These are phyloP conservation scores for Schizopygopsis pylzovi DNA, from an alignment of 2,797 vertebrate genomes.

Conservation along the genomic window DNA sequence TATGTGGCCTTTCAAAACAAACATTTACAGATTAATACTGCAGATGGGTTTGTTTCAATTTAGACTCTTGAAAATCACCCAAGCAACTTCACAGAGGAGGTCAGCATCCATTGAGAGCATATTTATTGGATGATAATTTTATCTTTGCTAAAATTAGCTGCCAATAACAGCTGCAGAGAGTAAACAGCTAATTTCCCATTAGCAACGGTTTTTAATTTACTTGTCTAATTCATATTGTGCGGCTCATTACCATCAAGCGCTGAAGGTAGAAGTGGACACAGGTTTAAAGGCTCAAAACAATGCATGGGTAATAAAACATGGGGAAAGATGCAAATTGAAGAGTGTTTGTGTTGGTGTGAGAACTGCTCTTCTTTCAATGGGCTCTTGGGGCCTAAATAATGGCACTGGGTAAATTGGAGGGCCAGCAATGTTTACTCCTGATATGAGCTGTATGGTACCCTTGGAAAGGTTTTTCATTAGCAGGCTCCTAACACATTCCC, in stretches of 20 bases:
- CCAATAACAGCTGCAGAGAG: constrained; percentile 27
- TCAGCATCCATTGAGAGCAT: constrained; percentile 15
- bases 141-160: constrained; percentile 30
- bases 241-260: constrained; percentile 35
- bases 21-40: neutral
- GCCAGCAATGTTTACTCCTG: constrained; percentile 38
- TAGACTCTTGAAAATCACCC: neutral
- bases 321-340: constrained; percentile 47
- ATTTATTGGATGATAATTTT: constrained; percentile 14
- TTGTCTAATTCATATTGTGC: constrained; percentile 26
- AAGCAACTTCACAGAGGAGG: constrained; percentile 4
- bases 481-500: constrained; percentile 21
- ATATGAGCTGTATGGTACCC: constrained; percentile 16
- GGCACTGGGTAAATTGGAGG: constrained; percentile 37
- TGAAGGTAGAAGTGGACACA: constrained; percentile 36
- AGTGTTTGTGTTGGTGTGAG: constrained; percentile 44
- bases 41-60: neutral
- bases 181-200: constrained; percentile 36
- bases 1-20: neutral
- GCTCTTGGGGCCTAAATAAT: constrained; percentile 29
- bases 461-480: constrained; percentile 43
- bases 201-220: constrained; percentile 39
- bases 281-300: constrained; percentile 40
- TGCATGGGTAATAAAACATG: constrained; percentile 22
- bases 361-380: constrained; percentile 33